Evolutionary conservation across 2,797 vertebrate species (phyloP).

Genomic region (Notoglanidium macrostoma): DNA sequence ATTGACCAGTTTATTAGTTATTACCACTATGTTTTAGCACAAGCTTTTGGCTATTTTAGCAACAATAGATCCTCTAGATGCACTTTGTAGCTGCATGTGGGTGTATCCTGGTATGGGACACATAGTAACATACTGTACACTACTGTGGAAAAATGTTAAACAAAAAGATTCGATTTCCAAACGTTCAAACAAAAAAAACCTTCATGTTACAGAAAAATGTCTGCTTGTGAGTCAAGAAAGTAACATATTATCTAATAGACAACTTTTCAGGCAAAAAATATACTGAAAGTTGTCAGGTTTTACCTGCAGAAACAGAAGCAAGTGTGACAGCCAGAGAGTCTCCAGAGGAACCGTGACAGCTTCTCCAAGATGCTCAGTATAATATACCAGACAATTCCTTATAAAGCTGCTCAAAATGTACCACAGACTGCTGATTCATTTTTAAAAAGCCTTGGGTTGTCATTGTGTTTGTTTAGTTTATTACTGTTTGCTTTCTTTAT

Average conservation of each 20-base stretch:
- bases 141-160: neutral
- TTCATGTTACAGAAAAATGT: neutral
- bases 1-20: neutral
- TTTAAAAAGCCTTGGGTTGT: neutral
- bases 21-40: neutral
- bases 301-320: neutral
- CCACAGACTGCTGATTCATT: neutral
- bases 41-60: neutral
- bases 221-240: neutral
- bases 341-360: neutral
- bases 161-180: neutral
- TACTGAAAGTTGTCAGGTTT: neutral
- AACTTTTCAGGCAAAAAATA: constrained; percentile 1
- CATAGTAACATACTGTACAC: neutral
- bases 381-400: neutral
- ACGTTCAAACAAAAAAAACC: neutral
- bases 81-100: neutral
- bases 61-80: neutral
- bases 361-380: neutral
- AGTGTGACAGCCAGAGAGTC: neutral
- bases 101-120: neutral
- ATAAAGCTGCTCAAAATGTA: neutral
- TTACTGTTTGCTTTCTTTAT: neutral
- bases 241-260: neutral
- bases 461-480: neutral